These are phyloP conservation scores for Masticophis lateralis DNA, from an alignment of 2,797 vertebrate species.

Conservation along the genomic window DNA sequence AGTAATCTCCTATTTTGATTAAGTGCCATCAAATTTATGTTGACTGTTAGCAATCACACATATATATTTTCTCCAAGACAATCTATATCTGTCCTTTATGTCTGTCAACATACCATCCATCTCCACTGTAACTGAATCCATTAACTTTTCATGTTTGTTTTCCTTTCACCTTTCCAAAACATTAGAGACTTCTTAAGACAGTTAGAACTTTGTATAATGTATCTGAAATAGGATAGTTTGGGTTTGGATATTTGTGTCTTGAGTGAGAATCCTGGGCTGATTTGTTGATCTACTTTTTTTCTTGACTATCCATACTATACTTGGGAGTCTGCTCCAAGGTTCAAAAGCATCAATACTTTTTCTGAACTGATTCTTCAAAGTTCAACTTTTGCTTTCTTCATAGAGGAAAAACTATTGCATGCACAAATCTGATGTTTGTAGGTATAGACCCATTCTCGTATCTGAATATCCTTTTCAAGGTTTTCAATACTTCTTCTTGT, in stretches of 20 bases:
- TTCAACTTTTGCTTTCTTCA: neutral
- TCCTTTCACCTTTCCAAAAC: neutral
- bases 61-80: neutral
- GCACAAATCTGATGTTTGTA: neutral
- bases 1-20: neutral
- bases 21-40: neutral
- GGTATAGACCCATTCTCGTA: neutral
- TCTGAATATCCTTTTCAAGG: neutral
- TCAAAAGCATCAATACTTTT: neutral
- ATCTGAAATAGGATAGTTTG: neutral
- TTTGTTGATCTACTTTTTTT: neutral
- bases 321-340: neutral
- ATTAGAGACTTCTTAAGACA: neutral
- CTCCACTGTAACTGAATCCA: neutral
- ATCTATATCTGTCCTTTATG: neutral
- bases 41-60: neutral
- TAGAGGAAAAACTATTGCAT: neutral
- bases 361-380: neutral
- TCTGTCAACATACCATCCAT: neutral
- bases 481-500: neutral
- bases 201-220: neutral
- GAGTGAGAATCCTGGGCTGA: neutral
- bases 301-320: neutral
- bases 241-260: neutral
- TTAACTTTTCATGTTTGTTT: neutral